Evolutionary conservation across 2,113 vertebrate species (phyloP).

Genomic region (Hemiscyllium ocellatum): DNA sequence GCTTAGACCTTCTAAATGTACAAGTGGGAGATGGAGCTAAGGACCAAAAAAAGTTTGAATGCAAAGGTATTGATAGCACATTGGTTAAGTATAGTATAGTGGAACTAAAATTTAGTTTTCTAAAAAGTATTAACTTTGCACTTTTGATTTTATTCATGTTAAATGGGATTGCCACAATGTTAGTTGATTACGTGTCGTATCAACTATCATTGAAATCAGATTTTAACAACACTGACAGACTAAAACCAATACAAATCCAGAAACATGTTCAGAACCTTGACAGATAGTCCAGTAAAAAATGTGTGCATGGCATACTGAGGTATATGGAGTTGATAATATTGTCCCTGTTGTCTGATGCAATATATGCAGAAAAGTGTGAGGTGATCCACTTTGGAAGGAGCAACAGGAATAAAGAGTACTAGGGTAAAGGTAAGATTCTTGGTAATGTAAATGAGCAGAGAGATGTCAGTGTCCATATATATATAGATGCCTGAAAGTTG

Average conservation of each 20-base stretch:
- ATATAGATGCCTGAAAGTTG: too few species aligned
- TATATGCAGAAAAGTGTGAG: background rate
- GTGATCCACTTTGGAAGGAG: too few species aligned
- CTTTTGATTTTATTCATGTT: too few species aligned
- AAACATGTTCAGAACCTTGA: background rate
- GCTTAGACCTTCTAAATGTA: too few species aligned
- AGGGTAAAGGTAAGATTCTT: too few species aligned
- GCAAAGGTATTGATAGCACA: background rate
- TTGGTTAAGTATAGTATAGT: background rate
- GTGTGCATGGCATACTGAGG: background rate
- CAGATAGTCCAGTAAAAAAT: background rate
- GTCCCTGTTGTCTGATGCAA: background rate
- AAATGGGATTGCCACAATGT: too few species aligned
- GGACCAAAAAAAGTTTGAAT: background rate
- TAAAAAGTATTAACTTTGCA: background rate
- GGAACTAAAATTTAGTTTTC: background rate
- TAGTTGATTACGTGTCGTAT: too few species aligned
- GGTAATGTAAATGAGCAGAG: too few species aligned
- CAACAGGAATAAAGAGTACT: too few species aligned
- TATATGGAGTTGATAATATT: background rate
- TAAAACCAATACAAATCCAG: conserved; percentile 28
- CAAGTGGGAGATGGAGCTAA: too few species aligned
- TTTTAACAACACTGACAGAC: conserved; percentile 14
- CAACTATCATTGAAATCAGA: background rate
- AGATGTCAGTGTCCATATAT: too few species aligned